phyloP scores from a whole-genome alignment of 2,888 invertebrate species.

The Oligia fasciuncula region DNA sequence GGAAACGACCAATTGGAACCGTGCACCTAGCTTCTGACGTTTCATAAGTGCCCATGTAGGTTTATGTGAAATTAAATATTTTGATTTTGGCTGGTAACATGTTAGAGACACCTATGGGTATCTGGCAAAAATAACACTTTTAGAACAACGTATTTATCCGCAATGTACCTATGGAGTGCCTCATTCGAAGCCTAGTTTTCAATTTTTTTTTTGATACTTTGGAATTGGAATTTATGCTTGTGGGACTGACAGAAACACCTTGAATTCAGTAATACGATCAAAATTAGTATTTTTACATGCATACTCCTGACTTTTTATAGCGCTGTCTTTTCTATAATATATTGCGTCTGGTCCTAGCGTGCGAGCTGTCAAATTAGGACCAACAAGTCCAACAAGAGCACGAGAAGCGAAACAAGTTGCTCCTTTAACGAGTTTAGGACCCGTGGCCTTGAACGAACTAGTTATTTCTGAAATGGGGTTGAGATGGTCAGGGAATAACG shows the following conservation, averaged over 20 bases:
- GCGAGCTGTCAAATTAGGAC: not conserved
- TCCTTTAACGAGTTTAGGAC: conserved; percentile 5
- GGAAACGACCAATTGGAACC: too few species aligned
- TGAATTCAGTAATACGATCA: not conserved
- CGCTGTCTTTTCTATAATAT: not conserved
- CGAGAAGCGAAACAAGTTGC: conserved; percentile 7
- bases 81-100: not conserved
- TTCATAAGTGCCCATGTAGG: too few species aligned
- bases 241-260: not conserved
- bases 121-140: not conserved
- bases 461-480: not conserved
- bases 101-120: not conserved
- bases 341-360: not conserved
- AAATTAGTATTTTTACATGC: not conserved
- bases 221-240: not conserved
- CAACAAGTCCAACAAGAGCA: not conserved
- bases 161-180: too few species aligned
- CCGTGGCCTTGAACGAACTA: conserved; percentile 9
- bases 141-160: not conserved
- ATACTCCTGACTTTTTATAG: not conserved
- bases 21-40: too few species aligned
- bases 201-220: not conserved
- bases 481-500: not conserved
- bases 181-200: not conserved
- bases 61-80: too few species aligned